Evolutionary conservation across 2,888 invertebrate species (phyloP).

Genomic region (Drosophila heteroneura): DNA sequence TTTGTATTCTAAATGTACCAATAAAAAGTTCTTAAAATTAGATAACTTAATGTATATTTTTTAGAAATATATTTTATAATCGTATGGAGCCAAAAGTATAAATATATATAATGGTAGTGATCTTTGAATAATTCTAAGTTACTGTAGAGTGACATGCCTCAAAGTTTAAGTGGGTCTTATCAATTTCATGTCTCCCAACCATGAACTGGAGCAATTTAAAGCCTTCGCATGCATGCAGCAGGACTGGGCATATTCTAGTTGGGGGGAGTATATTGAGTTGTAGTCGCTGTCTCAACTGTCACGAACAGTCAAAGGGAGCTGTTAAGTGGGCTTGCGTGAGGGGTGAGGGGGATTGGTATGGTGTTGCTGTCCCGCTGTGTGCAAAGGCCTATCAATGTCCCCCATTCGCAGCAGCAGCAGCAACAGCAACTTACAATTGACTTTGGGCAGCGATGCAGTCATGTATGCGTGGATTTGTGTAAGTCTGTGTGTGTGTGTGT

Average conservation of each 20-base stretch:
- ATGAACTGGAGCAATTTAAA: conserved; percentile 50
- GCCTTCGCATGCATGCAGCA: conserved; percentile 41
- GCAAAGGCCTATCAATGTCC: conserved; percentile 54
- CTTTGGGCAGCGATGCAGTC: conserved; percentile 46
- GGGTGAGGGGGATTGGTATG: background rate
- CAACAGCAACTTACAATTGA: conserved; percentile 52
- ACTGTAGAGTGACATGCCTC: background rate
- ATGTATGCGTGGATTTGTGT: conserved; percentile 8
- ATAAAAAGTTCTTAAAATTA: background rate
- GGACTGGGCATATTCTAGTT: background rate
- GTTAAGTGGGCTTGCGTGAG: background rate
- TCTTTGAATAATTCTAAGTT: background rate
- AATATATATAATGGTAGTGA: background rate
- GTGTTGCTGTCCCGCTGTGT: conserved; percentile 36
- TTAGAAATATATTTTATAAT: too few relatives aligned
- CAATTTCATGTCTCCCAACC: conserved; percentile 30
- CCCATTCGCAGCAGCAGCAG: conserved; percentile 19
- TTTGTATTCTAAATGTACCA: background rate
- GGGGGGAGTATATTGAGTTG: conserved; percentile 50
- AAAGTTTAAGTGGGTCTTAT: conserved; percentile 19
- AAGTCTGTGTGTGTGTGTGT: conserved; percentile 3
- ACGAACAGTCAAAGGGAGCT: conserved; percentile 41
- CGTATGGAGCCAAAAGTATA: too few relatives aligned
- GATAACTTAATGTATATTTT: too few relatives aligned
- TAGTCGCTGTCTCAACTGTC: conserved; percentile 65